A percentile compares a stretch with the other conserved stretches of the same genome.
Evolutionary conservation across 1,140 invertebrate species (phyloP).

Genomic region (Solen grandis): DNA sequence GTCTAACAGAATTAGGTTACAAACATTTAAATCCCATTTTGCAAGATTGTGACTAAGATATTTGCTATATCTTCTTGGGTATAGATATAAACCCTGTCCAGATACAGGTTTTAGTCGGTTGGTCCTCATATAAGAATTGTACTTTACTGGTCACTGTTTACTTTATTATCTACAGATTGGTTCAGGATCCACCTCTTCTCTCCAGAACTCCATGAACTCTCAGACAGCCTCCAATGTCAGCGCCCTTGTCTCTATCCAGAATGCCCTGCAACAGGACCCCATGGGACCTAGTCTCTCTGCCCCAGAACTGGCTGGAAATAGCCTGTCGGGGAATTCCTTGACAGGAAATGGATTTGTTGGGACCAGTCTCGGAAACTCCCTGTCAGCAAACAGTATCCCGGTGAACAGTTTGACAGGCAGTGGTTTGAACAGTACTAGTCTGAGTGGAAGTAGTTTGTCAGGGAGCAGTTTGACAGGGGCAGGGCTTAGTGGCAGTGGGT

Average conservation of each 20-base stretch:
- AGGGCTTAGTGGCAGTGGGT: background rate
- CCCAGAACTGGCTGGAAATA: constrained; percentile 47
- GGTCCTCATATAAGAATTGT: no score
- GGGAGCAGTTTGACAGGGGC: constrained; percentile 13
- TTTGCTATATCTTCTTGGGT: no score
- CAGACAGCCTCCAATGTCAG: constrained; percentile 64
- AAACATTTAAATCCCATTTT: no score
- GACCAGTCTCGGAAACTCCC: constrained; percentile 39
- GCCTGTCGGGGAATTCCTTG: constrained; percentile 32
- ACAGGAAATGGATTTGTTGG: constrained; percentile 29
- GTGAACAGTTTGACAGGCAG: constrained; percentile 44
- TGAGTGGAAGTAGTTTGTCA: constrained; percentile 26
- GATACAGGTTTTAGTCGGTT: no score
- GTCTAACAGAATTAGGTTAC: no score
- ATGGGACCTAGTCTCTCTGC: constrained; percentile 44
- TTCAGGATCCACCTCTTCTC: constrained; percentile 53
- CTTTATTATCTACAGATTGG: constrained; percentile 40
- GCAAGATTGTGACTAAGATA: no score
- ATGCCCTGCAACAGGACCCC: constrained; percentile 39
- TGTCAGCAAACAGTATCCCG: constrained; percentile 34
- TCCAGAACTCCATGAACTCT: constrained; percentile 58
- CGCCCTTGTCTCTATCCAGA: constrained; percentile 63
- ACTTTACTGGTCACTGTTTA: no score
- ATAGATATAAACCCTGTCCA: no score
- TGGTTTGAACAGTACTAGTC: constrained; percentile 25